phyloP scores from a whole-genome alignment of 2,113 vertebrate genomes.

The Struthidea cinerea region DNA sequence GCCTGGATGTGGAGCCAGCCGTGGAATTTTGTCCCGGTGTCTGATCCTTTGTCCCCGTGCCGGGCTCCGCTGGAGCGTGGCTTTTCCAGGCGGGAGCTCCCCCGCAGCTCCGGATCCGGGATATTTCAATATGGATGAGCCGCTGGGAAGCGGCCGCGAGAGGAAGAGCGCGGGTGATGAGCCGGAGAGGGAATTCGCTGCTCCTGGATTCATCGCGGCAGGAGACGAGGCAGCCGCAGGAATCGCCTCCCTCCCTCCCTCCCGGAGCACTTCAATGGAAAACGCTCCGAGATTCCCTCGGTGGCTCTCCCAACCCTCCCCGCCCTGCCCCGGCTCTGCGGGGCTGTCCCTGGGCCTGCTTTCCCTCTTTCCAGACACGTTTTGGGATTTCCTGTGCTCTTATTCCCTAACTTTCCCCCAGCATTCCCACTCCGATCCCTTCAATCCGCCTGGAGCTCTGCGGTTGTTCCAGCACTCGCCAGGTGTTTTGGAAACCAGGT shows the following conservation, averaged over 20 bases:
- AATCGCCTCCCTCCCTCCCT: neutral
- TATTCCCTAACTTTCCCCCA: neutral
- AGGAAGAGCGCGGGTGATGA: neutral
- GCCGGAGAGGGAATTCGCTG: neutral
- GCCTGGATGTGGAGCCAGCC: neutral
- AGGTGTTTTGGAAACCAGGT: neutral
- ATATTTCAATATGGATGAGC: neutral
- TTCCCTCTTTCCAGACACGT: neutral
- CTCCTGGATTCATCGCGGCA: neutral
- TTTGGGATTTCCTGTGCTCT: neutral
- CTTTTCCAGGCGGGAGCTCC: neutral
- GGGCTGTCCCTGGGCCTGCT: neutral
- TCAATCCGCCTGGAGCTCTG: neutral
- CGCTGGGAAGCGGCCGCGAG: neutral
- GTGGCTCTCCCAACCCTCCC: neutral
- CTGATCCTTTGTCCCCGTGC: neutral
- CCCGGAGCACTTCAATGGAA: neutral
- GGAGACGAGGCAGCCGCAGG: neutral
- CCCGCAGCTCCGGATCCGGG: neutral
- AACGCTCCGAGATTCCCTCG: neutral
- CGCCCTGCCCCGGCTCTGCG: neutral
- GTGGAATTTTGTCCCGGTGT: neutral
- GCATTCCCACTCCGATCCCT: neutral
- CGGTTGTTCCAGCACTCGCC: neutral
- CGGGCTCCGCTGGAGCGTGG: neutral